Evolutionary conservation across 2,797 vertebrate genomes (phyloP).

Genomic region (Sebastolobus altivelis): DNA sequence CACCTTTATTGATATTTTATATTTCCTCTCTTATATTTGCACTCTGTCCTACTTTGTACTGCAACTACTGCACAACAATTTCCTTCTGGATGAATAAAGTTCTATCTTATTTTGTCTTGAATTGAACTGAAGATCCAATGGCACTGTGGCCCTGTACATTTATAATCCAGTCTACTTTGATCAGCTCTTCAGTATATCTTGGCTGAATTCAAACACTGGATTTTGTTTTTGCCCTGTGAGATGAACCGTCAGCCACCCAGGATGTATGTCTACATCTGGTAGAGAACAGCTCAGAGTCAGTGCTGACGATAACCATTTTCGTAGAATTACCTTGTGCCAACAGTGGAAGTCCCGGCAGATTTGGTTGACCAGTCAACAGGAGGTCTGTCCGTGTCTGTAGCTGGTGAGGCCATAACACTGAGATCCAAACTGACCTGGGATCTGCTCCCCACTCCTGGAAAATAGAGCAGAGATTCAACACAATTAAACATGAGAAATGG

Average conservation of each 20-base stretch:
- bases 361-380: conserved; percentile 64
- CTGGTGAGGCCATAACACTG: conserved; percentile 44
- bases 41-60: no score
- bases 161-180: neutral
- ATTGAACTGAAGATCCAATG: neutral
- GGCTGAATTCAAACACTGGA: neutral
- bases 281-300: neutral
- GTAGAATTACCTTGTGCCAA: conserved; percentile 62
- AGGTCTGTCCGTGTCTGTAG: conserved; percentile 55
- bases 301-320: neutral
- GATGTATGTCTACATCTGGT: neutral
- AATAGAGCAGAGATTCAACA: conserved; percentile 27
- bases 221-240: neutral
- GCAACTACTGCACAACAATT: neutral
- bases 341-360: conserved; percentile 53
- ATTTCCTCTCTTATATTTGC: neutral
- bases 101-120: neutral
- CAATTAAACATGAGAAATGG: conserved; percentile 7
- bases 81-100: neutral
- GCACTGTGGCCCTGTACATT: neutral
- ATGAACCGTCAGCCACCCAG: neutral
- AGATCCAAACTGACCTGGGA: conserved; percentile 81
- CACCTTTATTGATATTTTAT: neutral
- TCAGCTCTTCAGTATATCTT: neutral
- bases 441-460: conserved; percentile 71